Conservation (phyloP, 2,888 invertebrate species). For the Drosophila trichaetosa region DNA sequence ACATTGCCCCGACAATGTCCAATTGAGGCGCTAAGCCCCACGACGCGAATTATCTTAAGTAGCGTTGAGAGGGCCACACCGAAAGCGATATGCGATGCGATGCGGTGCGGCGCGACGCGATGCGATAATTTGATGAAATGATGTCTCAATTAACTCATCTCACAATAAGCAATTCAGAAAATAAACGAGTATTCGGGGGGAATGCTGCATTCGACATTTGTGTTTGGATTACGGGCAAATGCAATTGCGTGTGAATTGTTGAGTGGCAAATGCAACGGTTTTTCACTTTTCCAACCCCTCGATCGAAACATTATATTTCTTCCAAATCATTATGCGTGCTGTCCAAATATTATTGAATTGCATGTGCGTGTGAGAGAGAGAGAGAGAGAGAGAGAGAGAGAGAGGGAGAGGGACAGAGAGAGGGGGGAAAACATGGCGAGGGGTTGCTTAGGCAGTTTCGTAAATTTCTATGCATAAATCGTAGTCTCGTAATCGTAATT, state of each 20-base stretch:
- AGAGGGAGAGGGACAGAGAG: neutral
- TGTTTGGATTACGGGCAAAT: conserved; percentile 7
- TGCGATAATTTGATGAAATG: conserved; percentile 76
- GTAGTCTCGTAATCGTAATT: conserved; percentile 64
- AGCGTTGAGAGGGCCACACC: conserved; percentile 61
- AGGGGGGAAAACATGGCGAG: conserved; percentile 1
- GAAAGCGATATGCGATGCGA: conserved; percentile 41
- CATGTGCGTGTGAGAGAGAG: neutral
- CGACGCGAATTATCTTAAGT: conserved; percentile 75
- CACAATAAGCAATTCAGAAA: conserved; percentile 8
- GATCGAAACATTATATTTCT: conserved; percentile 50
- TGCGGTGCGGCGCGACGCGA: conserved; percentile 44
- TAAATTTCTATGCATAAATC: conserved; percentile 76
- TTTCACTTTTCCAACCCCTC: conserved; percentile 52
- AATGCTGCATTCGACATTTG: neutral
- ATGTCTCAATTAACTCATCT: conserved; percentile 74
- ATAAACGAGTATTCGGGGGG: neutral
- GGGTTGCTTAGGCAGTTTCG: conserved; percentile 40
- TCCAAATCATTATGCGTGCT: conserved; percentile 68
- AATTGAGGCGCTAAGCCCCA: conserved; percentile 72
- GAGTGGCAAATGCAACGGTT: conserved; percentile 39
- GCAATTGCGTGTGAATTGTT: conserved; percentile 69
- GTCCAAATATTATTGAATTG: conserved; percentile 75
- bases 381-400: neutral
- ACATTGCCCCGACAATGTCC: conserved; percentile 72